Evolutionary conservation across 2,113 vertebrate species (phyloP).

Genomic region (Fulica atra): DNA sequence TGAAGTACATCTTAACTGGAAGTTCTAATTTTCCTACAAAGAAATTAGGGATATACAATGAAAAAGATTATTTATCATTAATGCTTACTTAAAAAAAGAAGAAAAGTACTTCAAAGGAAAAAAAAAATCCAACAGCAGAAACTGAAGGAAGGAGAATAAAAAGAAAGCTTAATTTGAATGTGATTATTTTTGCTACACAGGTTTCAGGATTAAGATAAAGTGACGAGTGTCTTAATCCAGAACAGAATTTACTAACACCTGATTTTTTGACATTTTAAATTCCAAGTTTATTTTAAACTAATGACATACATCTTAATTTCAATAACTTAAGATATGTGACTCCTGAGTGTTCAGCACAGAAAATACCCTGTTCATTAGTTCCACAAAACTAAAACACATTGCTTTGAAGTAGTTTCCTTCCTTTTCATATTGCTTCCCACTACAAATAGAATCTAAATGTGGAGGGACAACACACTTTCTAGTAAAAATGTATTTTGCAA

Average conservation of each 20-base stretch:
- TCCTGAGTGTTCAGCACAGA: not conserved
- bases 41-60: not conserved
- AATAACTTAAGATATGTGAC: not conserved
- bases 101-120: not conserved
- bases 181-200: not conserved
- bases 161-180: not conserved
- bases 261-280: not conserved
- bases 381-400: not conserved
- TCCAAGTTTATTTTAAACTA: not conserved
- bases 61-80: not conserved
- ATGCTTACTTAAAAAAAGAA: no score
- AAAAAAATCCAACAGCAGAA: not conserved
- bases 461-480: not conserved
- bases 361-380: not conserved
- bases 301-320: not conserved
- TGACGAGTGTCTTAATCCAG: not conserved
- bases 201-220: not conserved
- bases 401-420: not conserved
- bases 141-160: not conserved
- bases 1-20: not conserved
- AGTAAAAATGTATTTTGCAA: not conserved
- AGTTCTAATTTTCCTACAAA: not conserved
- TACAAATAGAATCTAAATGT: not conserved
- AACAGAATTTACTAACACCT: not conserved
- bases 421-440: not conserved